phyloP scores from a whole-genome alignment of 2,888 invertebrate genomes.

The Macrophya alboannulata region DNA sequence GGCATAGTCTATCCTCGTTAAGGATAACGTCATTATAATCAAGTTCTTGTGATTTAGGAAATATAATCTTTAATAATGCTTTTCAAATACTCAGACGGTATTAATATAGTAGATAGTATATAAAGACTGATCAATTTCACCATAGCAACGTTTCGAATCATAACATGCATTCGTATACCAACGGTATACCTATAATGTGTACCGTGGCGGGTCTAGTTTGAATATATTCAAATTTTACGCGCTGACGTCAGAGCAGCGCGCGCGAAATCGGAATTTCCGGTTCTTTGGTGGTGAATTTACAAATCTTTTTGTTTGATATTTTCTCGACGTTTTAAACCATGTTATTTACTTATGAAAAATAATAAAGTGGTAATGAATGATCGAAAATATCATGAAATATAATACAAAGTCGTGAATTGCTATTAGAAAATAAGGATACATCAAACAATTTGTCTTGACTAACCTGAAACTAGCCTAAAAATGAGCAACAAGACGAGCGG shows the following conservation, averaged over 20 bases:
- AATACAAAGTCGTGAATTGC: not conserved
- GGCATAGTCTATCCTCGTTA: slow-evolving; percentile 92
- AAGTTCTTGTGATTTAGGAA: slow-evolving; percentile 8
- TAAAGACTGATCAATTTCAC: slow-evolving; percentile 66
- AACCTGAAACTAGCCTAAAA: slow-evolving; percentile 57
- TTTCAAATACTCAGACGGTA: not conserved
- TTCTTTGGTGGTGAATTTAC: not conserved
- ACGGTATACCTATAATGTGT: too few relatives aligned
- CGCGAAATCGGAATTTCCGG: not conserved
- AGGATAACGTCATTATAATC: slow-evolving; percentile 87
- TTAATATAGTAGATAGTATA: slow-evolving; percentile 9
- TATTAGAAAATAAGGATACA: not conserved
- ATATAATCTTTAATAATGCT: not conserved
- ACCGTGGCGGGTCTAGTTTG: not conserved
- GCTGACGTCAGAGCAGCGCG: slow-evolving; percentile 5
- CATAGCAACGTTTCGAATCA: slow-evolving; percentile 65
- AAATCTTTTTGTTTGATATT: too few relatives aligned
- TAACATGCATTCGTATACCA: slow-evolving; percentile 23
- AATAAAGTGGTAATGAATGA: not conserved
- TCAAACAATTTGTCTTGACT: not conserved
- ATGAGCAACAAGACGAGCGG: slow-evolving; percentile 71
- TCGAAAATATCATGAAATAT: not conserved
- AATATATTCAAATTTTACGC: not conserved
- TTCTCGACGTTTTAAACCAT: not conserved
- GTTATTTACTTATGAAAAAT: not conserved